phyloP scores from a whole-genome alignment of 2,888 invertebrate species.

The Slavum lentiscoides region DNA sequence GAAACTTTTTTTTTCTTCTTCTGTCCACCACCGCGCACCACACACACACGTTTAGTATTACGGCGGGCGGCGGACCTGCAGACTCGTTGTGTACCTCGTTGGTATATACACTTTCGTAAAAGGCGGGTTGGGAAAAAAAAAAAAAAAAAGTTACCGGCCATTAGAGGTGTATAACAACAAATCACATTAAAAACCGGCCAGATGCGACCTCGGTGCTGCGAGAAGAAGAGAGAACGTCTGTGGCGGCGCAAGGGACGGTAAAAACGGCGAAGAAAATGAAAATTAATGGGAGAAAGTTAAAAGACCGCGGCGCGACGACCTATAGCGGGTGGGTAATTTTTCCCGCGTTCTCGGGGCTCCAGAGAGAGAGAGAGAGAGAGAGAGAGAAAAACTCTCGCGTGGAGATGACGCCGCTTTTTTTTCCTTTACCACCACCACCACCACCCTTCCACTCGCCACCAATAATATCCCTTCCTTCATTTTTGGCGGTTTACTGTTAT shows the following conservation, averaged over 20 bases:
- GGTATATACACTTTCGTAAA: neutral
- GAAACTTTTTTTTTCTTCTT: too few relatives aligned
- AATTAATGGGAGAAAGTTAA: slow-evolving; percentile 55
- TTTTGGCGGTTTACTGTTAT: slow-evolving; percentile 50
- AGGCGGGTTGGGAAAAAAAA: neutral
- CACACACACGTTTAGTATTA: neutral
- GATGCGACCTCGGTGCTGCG: slow-evolving; percentile 38
- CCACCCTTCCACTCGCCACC: neutral
- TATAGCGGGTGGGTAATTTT: slow-evolving; percentile 48
- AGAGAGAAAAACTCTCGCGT: slow-evolving; percentile 46
- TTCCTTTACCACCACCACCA: too few relatives aligned
- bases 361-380: slow-evolving; percentile 30
- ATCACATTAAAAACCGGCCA: slow-evolving; percentile 53
- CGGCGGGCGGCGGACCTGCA: too few relatives aligned
- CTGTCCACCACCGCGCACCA: too few relatives aligned
- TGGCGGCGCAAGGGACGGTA: slow-evolving; percentile 19
- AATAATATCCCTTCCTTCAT: neutral
- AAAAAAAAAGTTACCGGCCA: slow-evolving; percentile 47
- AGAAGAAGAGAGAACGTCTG: neutral
- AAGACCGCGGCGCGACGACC: slow-evolving; percentile 45
- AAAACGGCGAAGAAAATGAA: slow-evolving; percentile 54
- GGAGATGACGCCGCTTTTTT: slow-evolving; percentile 53
- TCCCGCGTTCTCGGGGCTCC: slow-evolving; percentile 33
- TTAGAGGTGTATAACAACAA: slow-evolving; percentile 52
- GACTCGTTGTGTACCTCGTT: slow-evolving; percentile 12